Evolutionary conservation across 2,797 vertebrate species (phyloP).

Genomic region (Hipposideros larvatus): DNA sequence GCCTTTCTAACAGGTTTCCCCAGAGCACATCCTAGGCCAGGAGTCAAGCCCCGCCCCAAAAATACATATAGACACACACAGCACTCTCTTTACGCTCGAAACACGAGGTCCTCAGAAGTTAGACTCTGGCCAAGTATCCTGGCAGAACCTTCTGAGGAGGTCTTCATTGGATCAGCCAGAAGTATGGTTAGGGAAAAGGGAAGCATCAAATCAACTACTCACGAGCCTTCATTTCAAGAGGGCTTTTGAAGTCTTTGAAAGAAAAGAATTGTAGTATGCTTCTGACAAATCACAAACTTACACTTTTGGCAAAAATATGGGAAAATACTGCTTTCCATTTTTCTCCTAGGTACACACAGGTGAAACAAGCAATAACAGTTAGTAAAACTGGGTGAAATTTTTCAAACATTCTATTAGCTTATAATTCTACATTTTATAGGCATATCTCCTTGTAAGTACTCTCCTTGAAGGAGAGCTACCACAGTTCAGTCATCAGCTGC

Average conservation of each 20-base stretch:
- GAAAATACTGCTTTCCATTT: background rate
- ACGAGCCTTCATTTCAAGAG: background rate
- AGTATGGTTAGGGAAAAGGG: background rate
- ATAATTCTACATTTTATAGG: background rate
- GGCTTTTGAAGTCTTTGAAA: background rate
- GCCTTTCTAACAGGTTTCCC: background rate
- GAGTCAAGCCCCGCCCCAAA: background rate
- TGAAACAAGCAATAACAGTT: background rate
- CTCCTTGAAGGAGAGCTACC: background rate
- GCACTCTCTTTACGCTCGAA: background rate
- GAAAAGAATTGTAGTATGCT: background rate
- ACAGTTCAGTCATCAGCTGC: background rate
- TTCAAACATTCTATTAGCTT: background rate
- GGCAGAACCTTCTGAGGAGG: background rate
- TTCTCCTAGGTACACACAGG: background rate
- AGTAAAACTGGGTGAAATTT: background rate
- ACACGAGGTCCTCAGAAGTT: conserved; percentile 1
- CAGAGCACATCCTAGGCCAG: conserved; percentile 19
- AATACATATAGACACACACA: background rate
- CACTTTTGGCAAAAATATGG: background rate
- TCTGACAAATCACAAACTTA: background rate
- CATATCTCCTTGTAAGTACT: background rate
- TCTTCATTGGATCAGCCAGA: background rate
- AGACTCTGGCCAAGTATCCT: background rate
- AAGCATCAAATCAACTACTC: background rate